These are phyloP conservation scores for Cyanoderma ruficeps DNA, from an alignment of 2,113 vertebrate species.

Conservation along the genomic window DNA sequence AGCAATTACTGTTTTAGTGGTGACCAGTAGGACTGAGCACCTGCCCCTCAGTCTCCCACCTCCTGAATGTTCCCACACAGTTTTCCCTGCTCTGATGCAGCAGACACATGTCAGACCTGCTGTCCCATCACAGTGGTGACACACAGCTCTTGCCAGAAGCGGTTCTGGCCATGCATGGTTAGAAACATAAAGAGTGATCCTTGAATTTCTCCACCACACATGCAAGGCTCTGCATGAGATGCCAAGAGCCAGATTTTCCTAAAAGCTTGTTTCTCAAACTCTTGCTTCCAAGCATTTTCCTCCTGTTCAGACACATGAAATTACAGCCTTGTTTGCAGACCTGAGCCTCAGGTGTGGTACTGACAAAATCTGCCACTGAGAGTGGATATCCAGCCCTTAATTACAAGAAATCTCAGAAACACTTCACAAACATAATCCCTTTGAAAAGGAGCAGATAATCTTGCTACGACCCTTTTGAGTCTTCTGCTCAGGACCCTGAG, in stretches of 20 bases:
- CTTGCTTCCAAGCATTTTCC: not conserved
- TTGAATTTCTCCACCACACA: not conserved
- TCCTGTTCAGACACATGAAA: not conserved
- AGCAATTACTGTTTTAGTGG: not conserved
- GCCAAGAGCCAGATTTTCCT: not conserved
- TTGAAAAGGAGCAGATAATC: not conserved
- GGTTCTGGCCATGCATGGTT: not conserved
- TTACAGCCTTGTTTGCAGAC: not conserved
- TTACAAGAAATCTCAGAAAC: not conserved
- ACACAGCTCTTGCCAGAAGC: not conserved
- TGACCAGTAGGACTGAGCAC: not conserved
- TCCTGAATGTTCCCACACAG: not conserved
- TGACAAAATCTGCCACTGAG: not conserved
- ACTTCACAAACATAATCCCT: not conserved
- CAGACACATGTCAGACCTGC: accelerated
- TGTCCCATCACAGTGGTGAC: not conserved
- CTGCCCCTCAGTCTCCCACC: not conserved
- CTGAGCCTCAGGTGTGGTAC: not conserved
- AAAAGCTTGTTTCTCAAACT: not conserved
- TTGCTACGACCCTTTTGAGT: not conserved
- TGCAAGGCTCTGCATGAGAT: not conserved
- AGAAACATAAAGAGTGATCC: not conserved
- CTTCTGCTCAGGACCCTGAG: not conserved
- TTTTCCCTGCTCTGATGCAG: not conserved
- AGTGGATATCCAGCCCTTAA: not conserved